Conservation (phyloP, 2,888 invertebrate species). For the Cerceris rybyensis region DNA sequence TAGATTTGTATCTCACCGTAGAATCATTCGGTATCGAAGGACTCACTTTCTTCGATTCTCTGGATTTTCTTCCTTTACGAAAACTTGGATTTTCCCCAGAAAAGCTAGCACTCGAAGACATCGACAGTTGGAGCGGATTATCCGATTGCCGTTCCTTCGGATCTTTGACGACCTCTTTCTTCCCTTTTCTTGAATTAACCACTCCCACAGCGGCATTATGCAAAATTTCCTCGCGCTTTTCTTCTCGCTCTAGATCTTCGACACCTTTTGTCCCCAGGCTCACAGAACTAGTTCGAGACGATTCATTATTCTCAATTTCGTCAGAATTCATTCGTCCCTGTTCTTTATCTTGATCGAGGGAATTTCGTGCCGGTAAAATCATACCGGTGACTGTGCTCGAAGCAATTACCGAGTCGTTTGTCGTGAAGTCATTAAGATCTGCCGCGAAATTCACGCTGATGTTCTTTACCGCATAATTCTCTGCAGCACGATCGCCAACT, state of each 20-base stretch:
- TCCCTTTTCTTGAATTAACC: slow-evolving; percentile 9
- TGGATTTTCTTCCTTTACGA: slow-evolving; percentile 17
- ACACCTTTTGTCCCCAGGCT: not conserved
- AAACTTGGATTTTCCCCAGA: not conserved
- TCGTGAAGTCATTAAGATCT: slow-evolving; percentile 17
- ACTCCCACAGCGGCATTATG: slow-evolving; percentile 13
- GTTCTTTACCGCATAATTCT: slow-evolving; percentile 1
- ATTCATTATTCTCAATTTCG: slow-evolving; percentile 27
- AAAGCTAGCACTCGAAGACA: not conserved
- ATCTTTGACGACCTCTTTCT: not conserved
- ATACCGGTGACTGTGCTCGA: not conserved
- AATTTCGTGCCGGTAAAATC: not conserved
- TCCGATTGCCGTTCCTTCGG: not conserved
- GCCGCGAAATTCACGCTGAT: not conserved
- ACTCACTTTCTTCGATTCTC: slow-evolving; percentile 15
- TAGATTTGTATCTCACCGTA: not conserved
- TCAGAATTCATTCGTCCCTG: not conserved
- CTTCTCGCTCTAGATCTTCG: not conserved
- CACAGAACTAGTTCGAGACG: not conserved
- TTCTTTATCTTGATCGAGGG: slow-evolving; percentile 13
- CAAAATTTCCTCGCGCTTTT: not conserved
- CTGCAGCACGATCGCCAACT: not conserved
- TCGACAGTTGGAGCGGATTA: not conserved
- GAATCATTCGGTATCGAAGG: not conserved
- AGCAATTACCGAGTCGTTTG: slow-evolving; percentile 23